A percentile compares a stretch with the other conserved stretches of the same genome.
Conservation (phyloP, 2,797 vertebrate species). For the Neosilurus hyrtlii region DNA sequence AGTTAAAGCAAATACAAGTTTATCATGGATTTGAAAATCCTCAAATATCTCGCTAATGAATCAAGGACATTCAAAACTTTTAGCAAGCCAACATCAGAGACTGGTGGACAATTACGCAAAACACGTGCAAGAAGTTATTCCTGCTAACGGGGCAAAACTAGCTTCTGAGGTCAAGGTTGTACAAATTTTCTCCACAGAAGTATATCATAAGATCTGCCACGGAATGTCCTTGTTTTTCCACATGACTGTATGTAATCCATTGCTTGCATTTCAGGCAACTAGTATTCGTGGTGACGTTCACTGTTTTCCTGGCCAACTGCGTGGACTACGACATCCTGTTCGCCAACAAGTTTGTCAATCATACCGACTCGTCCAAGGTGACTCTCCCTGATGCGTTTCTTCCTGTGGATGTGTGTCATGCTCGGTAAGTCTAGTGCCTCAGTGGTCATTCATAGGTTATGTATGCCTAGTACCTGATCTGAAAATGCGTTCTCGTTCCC, state of each 20-base stretch:
- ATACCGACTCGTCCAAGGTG: constrained; percentile 92
- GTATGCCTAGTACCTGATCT: background rate
- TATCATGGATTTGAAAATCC: no score
- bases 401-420: constrained; percentile 85
- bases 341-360: constrained; percentile 97
- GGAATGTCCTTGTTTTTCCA: no score
- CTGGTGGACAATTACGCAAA: no score
- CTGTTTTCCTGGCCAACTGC: constrained; percentile 96
- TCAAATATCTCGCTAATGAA: no score
- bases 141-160: no score
- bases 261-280: constrained; percentile 80
- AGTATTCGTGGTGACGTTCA: constrained; percentile 96
- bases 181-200: no score
- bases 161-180: no score
- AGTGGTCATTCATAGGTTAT: background rate
- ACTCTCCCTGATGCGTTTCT: constrained; percentile 95
- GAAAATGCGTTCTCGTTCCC: background rate
- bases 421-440: constrained; percentile 73
- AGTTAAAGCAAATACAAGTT: no score
- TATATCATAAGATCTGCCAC: no score
- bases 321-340: constrained; percentile 99
- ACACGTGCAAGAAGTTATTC: no score
- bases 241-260: background rate
- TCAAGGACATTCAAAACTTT: no score
- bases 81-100: no score